These are phyloP conservation scores for Phylloscopus trochiloides DNA, from an alignment of 2,113 vertebrate genomes.

Conservation along the genomic window DNA sequence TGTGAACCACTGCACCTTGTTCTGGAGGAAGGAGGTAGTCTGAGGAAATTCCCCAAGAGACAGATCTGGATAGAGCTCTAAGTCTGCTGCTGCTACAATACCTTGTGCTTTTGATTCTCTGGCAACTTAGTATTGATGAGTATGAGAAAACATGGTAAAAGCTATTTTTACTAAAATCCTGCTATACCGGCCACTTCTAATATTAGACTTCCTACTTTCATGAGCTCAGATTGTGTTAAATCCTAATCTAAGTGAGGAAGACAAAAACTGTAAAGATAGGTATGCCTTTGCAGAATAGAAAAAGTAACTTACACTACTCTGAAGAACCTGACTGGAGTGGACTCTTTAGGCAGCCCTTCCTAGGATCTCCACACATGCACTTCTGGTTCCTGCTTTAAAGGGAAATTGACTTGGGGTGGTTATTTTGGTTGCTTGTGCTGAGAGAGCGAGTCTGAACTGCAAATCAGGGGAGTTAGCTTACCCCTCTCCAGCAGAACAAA, in stretches of 20 bases:
- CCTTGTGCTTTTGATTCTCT: not conserved
- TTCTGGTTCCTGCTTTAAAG: not conserved
- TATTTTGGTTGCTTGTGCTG: not conserved
- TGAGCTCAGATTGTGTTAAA: not conserved
- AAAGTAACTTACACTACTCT: not conserved
- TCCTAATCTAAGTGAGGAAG: not conserved
- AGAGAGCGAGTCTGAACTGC: not conserved
- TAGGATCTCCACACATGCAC: fast-evolving
- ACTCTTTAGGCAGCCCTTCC: not conserved
- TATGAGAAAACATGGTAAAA: not conserved
- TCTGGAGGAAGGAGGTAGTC: not conserved
- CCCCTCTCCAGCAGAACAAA: not conserved
- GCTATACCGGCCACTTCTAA: not conserved
- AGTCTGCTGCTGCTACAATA: not conserved
- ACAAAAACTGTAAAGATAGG: not conserved
- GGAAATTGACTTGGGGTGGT: not conserved
- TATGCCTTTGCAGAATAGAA: not conserved
- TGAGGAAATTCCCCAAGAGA: not conserved
- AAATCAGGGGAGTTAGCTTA: not conserved
- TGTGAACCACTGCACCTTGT: not conserved
- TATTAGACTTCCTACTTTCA: not conserved
- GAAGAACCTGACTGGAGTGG: not conserved
- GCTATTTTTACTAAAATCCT: not conserved
- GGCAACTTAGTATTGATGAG: not conserved
- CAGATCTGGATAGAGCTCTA: not conserved